Evolutionary conservation across 2,888 invertebrate genomes (phyloP).

Genomic region (Celastrina argiolus): DNA sequence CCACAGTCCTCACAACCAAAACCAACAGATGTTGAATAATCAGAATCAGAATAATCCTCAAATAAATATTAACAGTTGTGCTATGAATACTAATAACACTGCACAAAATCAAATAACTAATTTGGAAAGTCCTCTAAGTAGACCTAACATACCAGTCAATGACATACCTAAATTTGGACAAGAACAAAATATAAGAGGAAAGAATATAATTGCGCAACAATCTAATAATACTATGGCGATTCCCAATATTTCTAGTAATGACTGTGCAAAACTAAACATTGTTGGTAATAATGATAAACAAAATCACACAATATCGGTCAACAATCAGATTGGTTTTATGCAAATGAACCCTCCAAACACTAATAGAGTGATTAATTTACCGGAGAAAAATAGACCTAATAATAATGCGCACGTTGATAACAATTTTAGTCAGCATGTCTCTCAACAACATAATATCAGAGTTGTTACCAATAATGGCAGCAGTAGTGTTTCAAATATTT

Average conservation of each 20-base stretch:
- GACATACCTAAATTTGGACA: constrained; percentile 61
- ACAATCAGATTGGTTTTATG: constrained; percentile 68
- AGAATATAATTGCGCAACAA: constrained; percentile 64
- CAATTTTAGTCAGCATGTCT: constrained; percentile 61
- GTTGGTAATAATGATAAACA: constrained; percentile 60
- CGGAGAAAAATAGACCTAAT: constrained; percentile 63
- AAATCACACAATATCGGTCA: constrained; percentile 63
- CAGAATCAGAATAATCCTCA: constrained; percentile 56
- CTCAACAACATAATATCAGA: constrained; percentile 69
- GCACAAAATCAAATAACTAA: constrained; percentile 55
- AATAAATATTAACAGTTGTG: constrained; percentile 67
- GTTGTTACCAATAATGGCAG: constrained; percentile 65
- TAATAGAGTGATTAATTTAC: constrained; percentile 67
- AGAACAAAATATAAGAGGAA: constrained; percentile 62
- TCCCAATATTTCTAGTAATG: constrained; percentile 44
- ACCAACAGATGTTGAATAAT: constrained; percentile 55
- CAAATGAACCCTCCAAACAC: constrained; percentile 69
- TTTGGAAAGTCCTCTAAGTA: constrained; percentile 58
- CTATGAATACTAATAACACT: constrained; percentile 54
- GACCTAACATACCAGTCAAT: constrained; percentile 53
- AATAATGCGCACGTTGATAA: constrained; percentile 53
- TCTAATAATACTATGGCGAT: constrained; percentile 50
- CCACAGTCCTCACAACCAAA: constrained; percentile 54
- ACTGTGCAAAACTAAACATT: constrained; percentile 65
- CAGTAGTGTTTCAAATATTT: constrained; percentile 53